Evolutionary conservation across 2,888 invertebrate genomes (phyloP), one percentile per base, ranked within the genome.

Genomic region (Protophormia terraenovae): DNA sequence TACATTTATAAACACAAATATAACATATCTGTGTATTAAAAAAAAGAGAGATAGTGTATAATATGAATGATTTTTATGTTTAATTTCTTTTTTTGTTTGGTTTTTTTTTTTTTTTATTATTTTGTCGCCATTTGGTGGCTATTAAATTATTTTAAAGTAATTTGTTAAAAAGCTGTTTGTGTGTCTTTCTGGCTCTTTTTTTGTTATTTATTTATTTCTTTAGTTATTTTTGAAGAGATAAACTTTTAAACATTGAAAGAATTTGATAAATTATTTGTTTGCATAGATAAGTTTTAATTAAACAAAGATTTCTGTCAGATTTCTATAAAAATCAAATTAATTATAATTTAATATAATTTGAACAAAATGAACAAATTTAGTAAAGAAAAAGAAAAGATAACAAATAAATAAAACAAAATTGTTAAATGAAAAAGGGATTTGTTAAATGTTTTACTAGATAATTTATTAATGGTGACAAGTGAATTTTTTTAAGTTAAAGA

Each of bases 61-160:
- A 62, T 82, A 75, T 71, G 55, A 76, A 76, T 76, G 62, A 77
- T 45, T 71, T 83, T 72, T 77, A 66, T 71, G 38, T 84, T 80
- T 76, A 76, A 80, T 76, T 80, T 84, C 60, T 79, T 73, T 75
- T 64, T 24, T 27, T 55, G 66, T 67, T 32, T 50, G 27, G 19
- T 27, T 27, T 79, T 67, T 82, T 64, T 64, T 75, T 69, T 27
- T 27, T 79, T 67, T 82, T 64, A 69, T 75, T 69, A 77, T 66
- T 78, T 85, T 82, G 85, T 85, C 85, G 78, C 85, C 82, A 82
- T 82, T 85, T 73, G 72, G 60, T 81, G 85, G 50, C 85, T 66
- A 75, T 79, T 85, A 85, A 85, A 82, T 82, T 75, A 79, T 85
- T 85, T 50, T 62, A 73, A 85, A 85, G 77, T 78, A 81, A 85